Percentiles rank a stretch among this genome's conserved stretches.
phyloP scores from a whole-genome alignment of 2,888 invertebrate genomes.

The Leuctra nigra region DNA sequence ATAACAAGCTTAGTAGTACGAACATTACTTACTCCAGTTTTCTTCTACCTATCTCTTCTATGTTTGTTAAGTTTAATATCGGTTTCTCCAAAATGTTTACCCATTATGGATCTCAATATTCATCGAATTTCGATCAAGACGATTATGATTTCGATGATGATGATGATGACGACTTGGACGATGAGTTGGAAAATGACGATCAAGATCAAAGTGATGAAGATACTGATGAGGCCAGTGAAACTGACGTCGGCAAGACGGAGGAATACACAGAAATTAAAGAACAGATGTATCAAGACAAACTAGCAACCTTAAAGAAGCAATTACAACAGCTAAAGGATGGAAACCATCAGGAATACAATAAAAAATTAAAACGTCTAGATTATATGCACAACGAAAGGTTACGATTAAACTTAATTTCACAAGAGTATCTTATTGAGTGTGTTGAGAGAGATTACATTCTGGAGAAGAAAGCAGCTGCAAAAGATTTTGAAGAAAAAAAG shows the following conservation, averaged over 20 bases:
- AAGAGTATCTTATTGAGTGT: slow-evolving; percentile 76
- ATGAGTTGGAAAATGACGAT: slow-evolving; percentile 59
- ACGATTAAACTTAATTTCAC: slow-evolving; percentile 65
- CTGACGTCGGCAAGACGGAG: slow-evolving; percentile 75
- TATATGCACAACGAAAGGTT: slow-evolving; percentile 73
- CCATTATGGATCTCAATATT: slow-evolving; percentile 23
- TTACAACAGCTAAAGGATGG: slow-evolving; percentile 82
- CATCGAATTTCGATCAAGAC: slow-evolving; percentile 49
- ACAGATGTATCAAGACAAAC: slow-evolving; percentile 88
- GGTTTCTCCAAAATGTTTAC: slow-evolving; percentile 19
- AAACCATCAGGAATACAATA: slow-evolving; percentile 77
- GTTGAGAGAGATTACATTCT: slow-evolving; percentile 81
- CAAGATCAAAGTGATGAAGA: slow-evolving; percentile 59
- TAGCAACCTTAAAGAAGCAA: slow-evolving; percentile 82
- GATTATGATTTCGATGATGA: slow-evolving; percentile 70
- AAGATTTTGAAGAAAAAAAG: slow-evolving; percentile 94
- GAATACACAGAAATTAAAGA: slow-evolving; percentile 81
- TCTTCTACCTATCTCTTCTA: too few relatives aligned
- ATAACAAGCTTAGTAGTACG: too few relatives aligned
- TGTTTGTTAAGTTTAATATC: too few relatives aligned
- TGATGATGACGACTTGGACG: slow-evolving; percentile 61
- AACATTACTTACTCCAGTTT: too few relatives aligned
- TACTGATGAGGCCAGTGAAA: slow-evolving; percentile 95
- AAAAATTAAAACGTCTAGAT: slow-evolving; percentile 74
- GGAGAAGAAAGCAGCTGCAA: slow-evolving; percentile 82